Evolutionary conservation across 2,113 vertebrate species (phyloP), one percentile per base, ranked within the genome.

Genomic region (Oreamnos americanus): DNA sequence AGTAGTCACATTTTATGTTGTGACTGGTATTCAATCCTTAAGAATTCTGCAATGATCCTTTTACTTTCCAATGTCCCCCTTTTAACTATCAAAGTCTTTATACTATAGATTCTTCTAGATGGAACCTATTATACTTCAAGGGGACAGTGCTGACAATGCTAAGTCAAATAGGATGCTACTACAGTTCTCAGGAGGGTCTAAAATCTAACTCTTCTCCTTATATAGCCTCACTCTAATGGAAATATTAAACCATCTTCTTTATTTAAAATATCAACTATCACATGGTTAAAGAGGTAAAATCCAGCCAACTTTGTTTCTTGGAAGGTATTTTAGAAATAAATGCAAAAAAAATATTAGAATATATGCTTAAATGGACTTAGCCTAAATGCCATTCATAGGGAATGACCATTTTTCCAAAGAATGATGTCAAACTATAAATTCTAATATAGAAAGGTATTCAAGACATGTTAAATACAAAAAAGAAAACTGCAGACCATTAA

Each of bases 201-300:
- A 96, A 51, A 86, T 49, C 36, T 90, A 79, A 89, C 76, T 17
- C 36, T 88, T 92, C 7, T 92, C 39, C 3, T 95, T 45, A 67
- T 64, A 74, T 67, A 47, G 23, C 30, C 60, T 93, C 43, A 71
- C 36, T 33, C 19, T 49, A 83, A 93, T 15, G 62, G 33, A 94
- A 96, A 84, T 57, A 87, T 16, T 82, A 90, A 91, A 62, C 28
- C 28, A 76, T 33, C 26, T 95, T 43, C 36, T 94, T 74, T 87
- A 67, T 51, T 83, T 94, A 76, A 93, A 90, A 67, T 89, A 71
- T 39, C 71, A 87, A 78, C 30, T 86, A 11, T 78, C 49, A 67
- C n/a, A 92, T 47, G 64, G 21, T 96, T 92, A 51, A 97, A 90
- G 88, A 88, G 19, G 60, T 90, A 87, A 96, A 94, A 81, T 58